phyloP scores from a whole-genome alignment of 2,888 invertebrate genomes.

The Scaptodrosophila latifasciaeformis region DNA sequence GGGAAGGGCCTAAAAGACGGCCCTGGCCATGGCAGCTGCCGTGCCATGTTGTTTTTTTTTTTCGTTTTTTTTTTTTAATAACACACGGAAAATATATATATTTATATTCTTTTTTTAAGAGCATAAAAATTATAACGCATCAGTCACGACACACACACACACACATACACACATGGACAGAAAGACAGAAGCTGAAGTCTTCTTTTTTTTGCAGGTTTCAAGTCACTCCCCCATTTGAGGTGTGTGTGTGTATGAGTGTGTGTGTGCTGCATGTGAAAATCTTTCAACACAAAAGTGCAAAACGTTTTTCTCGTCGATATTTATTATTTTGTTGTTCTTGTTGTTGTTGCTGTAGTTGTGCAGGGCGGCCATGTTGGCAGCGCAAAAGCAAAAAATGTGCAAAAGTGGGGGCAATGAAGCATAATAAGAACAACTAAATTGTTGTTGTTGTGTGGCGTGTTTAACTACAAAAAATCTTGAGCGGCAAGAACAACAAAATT shows the following conservation, averaged over 20 bases:
- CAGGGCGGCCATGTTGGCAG: slow-evolving; percentile 46
- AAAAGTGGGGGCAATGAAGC: slow-evolving; percentile 12
- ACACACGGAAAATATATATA: slow-evolving; percentile 45
- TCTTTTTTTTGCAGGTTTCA: no score
- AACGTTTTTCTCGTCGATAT: slow-evolving; percentile 15
- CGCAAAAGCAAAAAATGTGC: slow-evolving; percentile 10
- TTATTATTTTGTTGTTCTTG: no score
- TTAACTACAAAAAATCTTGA: slow-evolving; percentile 1
- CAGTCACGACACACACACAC: slow-evolving; percentile 58
- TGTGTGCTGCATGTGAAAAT: slow-evolving; percentile 40
- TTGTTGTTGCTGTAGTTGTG: no score
- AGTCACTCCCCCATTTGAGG: no score
- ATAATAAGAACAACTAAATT: background rate
- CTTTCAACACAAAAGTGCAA: slow-evolving; percentile 43
- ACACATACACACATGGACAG: slow-evolving; percentile 12
- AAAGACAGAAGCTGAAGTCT: background rate
- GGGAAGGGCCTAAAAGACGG: background rate
- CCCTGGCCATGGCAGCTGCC: slow-evolving; percentile 3
- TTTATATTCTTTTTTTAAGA: slow-evolving; percentile 45
- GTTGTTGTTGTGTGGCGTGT: background rate
- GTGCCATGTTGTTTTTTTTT: slow-evolving; percentile 21
- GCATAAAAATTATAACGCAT: slow-evolving; percentile 67
- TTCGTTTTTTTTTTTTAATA: slow-evolving; percentile 35
- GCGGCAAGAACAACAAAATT: slow-evolving; percentile 4
- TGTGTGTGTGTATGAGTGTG: no score